A percentile compares a stretch with the other conserved stretches of the same genome.
Evolutionary conservation across 2,113 vertebrate genomes (phyloP).

Genomic region (Cervus canadensis): DNA sequence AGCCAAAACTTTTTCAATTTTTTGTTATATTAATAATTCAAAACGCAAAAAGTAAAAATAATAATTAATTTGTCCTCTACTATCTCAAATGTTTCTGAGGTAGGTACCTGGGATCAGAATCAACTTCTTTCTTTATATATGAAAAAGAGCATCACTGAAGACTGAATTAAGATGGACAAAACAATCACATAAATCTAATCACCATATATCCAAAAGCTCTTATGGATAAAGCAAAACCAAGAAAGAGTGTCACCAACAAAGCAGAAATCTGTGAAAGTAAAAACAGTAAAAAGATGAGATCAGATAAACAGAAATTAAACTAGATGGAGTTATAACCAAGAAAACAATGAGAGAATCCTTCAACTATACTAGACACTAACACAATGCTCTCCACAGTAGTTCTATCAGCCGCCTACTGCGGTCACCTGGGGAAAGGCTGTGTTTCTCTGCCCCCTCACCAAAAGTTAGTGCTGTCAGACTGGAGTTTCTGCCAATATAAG

Average conservation of each 20-base stretch:
- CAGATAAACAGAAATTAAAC: slow-evolving; percentile 13
- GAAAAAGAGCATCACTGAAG: neutral
- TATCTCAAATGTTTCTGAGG: slow-evolving; percentile 12
- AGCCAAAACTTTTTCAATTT: neutral
- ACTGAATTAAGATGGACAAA: neutral
- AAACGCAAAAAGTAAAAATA: neutral
- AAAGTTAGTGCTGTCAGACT: neutral
- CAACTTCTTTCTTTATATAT: neutral
- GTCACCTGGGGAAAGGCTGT: neutral
- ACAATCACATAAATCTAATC: neutral
- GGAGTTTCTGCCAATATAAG: neutral
- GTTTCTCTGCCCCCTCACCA: neutral
- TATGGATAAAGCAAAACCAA: neutral
- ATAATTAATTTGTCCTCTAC: neutral
- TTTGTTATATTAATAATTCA: neutral
- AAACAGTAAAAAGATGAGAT: neutral
- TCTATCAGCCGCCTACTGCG: neutral
- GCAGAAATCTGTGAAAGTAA: neutral
- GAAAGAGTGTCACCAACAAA: neutral
- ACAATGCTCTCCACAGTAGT: neutral
- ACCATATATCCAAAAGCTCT: neutral
- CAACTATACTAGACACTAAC: neutral
- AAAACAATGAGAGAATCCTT: slow-evolving; percentile 13
- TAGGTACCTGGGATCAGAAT: neutral
- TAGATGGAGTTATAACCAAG: neutral